phyloP scores from a whole-genome alignment of 2,113 vertebrate species.

The Heterotilapia buettikoferi region DNA sequence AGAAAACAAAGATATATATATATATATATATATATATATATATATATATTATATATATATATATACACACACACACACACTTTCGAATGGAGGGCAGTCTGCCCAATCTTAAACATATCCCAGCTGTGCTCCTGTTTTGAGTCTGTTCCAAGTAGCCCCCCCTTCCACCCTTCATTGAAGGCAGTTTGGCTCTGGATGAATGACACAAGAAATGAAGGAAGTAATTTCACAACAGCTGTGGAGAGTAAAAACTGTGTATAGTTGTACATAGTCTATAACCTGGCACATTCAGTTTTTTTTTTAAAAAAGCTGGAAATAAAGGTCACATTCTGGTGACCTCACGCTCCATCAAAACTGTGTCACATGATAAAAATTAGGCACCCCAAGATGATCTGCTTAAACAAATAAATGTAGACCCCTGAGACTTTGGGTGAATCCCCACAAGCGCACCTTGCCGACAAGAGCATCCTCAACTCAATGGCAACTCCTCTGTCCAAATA shows the following conservation, averaged over 20 bases:
- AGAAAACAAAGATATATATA: conserved; percentile 91
- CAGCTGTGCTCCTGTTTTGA: conserved; percentile 99
- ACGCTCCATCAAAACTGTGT: not conserved
- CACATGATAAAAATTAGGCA: not conserved
- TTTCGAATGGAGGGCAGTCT: conserved; percentile 97
- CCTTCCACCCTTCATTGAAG: conserved; percentile 52
- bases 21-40: conserved; percentile 77
- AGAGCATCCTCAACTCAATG: not conserved
- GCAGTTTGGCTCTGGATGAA: conserved; percentile 96
- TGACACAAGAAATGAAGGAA: conserved; percentile 85
- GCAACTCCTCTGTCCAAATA: not conserved
- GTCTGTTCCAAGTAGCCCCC: conserved; percentile 86
- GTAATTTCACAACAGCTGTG: conserved; percentile 28
- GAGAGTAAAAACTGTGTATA: conserved; percentile 5
- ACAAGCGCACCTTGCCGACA: not conserved
- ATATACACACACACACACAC: conserved; percentile 52
- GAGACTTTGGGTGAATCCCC: not conserved
- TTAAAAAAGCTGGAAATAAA: accelerated
- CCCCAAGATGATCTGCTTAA: not conserved
- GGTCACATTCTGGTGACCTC: not conserved
- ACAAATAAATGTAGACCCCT: not conserved
- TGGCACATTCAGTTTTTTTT: not conserved
- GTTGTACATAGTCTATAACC: not conserved
- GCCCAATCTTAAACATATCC: conserved; percentile 99
- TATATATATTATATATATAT: conserved; percentile 7